These are phyloP conservation scores for Disparrhopalites patrizii DNA, from an alignment of 2,888 invertebrate genomes.

Conservation along the genomic window DNA sequence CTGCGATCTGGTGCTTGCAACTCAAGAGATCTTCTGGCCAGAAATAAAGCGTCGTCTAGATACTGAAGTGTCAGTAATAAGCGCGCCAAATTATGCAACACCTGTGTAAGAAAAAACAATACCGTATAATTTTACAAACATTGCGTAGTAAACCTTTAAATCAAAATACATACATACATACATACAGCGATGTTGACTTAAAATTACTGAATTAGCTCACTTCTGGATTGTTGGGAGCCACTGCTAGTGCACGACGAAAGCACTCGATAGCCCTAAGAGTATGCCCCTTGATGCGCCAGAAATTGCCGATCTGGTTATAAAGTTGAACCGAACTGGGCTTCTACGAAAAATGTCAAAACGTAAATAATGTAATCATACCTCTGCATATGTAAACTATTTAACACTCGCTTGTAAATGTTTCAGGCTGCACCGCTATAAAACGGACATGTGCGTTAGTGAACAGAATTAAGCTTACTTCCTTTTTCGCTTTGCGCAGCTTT, in stretches of 20 bases:
- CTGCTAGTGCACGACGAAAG: conserved; percentile 76
- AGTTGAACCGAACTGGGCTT: conserved; percentile 79
- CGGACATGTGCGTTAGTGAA: background rate
- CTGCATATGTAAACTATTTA: too few species aligned
- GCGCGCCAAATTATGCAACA: conserved; percentile 75
- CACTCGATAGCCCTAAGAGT: conserved; percentile 83
- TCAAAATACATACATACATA: too few species aligned
- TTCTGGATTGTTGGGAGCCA: conserved; percentile 82
- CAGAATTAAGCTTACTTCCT: conserved; percentile 57
- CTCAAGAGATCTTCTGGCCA: conserved; percentile 73
- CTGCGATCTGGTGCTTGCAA: conserved; percentile 79
- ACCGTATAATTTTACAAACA: background rate
- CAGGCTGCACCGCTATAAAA: too few species aligned
- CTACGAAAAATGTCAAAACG: conserved; percentile 52
- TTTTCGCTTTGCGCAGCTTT: conserved; percentile 70
- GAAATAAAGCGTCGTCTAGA: conserved; percentile 82
- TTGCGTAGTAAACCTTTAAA: conserved; percentile 30
- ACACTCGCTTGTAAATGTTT: too few species aligned
- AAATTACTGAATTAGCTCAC: conserved; percentile 50
- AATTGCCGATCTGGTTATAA: conserved; percentile 87
- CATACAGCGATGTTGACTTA: too few species aligned
- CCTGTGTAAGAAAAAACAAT: conserved; percentile 53
- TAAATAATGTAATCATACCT: too few species aligned
- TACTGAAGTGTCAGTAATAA: conserved; percentile 81
- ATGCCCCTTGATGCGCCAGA: conserved; percentile 85